Evolutionary conservation across 2,113 vertebrate genomes (phyloP).

Genomic region (Corapipo altera): DNA sequence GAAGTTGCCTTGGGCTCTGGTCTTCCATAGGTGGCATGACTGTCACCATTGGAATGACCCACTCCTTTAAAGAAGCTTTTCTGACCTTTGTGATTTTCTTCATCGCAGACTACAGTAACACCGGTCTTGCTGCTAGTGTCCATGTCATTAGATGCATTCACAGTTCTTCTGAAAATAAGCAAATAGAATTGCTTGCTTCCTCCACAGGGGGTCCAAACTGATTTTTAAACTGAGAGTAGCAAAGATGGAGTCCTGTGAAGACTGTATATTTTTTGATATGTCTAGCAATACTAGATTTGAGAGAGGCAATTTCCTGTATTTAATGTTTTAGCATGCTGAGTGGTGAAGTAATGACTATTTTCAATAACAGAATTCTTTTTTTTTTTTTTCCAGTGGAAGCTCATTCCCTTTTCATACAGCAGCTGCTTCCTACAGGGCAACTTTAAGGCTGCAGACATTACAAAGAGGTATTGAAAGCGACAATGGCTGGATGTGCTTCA

Average conservation of each 20-base stretch:
- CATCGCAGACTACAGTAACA: neutral
- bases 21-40: neutral
- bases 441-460: conserved; percentile 21
- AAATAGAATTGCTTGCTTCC: conserved; percentile 24
- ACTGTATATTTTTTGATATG: conserved; percentile 45
- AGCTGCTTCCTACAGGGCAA: conserved; percentile 23
- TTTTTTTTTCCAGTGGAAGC: conserved; percentile 25
- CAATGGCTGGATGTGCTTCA: conserved; percentile 44
- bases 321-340: conserved; percentile 16
- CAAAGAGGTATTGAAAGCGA: conserved; percentile 20
- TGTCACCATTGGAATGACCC: neutral
- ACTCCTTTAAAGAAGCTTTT: neutral
- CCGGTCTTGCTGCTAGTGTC: neutral
- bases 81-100: conserved; percentile 34
- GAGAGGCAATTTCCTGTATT: conserved; percentile 38
- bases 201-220: neutral
- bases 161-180: conserved; percentile 52
- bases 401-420: conserved; percentile 44
- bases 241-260: conserved; percentile 27
- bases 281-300: conserved; percentile 25
- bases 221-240: conserved; percentile 49
- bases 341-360: conserved; percentile 14
- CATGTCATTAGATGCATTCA: neutral
- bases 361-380: conserved; percentile 9
- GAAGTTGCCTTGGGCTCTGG: neutral